These are phyloP conservation scores for Theonella swinhoei DNA, from an alignment of 37 sponge, comb jelly and placozoan genomes.

Conservation along the genomic window DNA sequence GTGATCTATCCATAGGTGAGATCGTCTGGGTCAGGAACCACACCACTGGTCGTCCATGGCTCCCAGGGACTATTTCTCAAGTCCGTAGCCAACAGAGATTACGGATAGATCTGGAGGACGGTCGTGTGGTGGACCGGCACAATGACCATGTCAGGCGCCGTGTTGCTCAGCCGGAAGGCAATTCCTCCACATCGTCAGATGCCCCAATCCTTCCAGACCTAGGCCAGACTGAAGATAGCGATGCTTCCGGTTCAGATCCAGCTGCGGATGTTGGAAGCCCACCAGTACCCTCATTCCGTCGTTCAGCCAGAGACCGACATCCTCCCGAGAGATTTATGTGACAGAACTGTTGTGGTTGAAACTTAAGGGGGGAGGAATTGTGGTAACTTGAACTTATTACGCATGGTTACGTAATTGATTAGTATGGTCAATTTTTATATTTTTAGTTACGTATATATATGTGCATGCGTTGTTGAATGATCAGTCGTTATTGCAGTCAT, in stretches of 20 bases:
- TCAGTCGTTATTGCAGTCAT: too few relatives aligned
- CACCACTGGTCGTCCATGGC: background rate
- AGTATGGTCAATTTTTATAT: background rate
- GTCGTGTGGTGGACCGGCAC: background rate
- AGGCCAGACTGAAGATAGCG: background rate
- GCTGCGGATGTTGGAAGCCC: background rate
- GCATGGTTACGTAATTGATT: background rate
- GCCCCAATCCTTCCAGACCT: background rate
- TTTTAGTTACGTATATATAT: background rate
- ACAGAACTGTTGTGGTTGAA: background rate
- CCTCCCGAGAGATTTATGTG: background rate
- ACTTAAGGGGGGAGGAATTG: background rate
- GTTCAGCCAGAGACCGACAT: background rate
- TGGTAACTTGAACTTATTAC: background rate
- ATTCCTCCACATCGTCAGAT: background rate
- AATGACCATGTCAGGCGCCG: background rate
- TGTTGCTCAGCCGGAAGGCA: background rate
- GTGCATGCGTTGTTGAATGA: too few relatives aligned
- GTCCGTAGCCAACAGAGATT: background rate
- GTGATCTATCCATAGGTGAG: background rate
- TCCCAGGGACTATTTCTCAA: background rate
- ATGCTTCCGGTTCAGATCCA: background rate
- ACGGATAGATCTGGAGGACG: background rate
- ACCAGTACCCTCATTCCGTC: background rate
- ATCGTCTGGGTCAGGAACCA: background rate